Evolutionary conservation across 2,113 vertebrate species (phyloP).

Genomic region (Condylura cristata): DNA sequence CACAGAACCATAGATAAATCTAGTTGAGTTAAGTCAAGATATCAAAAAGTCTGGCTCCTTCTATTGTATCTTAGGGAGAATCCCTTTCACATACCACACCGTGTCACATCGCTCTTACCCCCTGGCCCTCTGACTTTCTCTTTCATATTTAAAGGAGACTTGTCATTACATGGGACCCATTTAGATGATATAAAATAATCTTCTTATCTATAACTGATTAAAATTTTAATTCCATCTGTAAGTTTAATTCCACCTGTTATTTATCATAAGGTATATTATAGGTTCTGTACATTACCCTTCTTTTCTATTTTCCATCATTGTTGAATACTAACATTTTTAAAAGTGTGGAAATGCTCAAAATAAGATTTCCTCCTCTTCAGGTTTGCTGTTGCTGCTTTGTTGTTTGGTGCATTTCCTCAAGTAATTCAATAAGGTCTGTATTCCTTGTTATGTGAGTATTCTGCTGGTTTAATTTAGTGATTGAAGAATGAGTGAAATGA

Average conservation of each 20-base stretch:
- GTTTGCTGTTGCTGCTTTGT: background rate
- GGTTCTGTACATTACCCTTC: background rate
- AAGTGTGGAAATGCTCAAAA: background rate
- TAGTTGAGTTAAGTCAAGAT: background rate
- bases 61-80: background rate
- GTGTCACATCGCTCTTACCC: background rate
- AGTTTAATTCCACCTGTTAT: background rate
- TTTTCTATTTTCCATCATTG: background rate
- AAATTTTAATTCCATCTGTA: background rate
- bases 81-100: background rate
- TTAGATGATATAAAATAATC: background rate
- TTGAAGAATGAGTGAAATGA: background rate
- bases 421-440: background rate
- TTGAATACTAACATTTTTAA: background rate
- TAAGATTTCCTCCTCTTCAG: background rate
- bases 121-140: background rate
- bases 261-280: background rate
- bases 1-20: background rate
- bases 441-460: background rate
- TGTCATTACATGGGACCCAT: background rate
- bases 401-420: background rate
- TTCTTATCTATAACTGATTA: background rate
- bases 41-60: background rate
- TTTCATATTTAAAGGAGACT: background rate
- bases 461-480: background rate